Percentiles rank a stretch among this genome's conserved stretches.
These are phyloP conservation scores for Camponotus vicinus DNA, from an alignment of 1,140 invertebrate species.

Conservation along the genomic window DNA sequence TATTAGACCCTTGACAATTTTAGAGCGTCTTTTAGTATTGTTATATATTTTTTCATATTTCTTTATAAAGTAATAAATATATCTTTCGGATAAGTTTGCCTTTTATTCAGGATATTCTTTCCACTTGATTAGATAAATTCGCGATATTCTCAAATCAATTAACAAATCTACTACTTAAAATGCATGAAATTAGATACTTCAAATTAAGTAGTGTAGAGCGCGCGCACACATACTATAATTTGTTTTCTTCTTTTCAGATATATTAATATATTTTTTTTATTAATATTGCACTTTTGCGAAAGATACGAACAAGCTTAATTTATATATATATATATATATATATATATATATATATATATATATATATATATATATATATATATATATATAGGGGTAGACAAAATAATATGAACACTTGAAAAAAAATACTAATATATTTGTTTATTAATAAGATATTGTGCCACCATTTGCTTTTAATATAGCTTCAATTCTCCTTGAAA, in stretches of 20 bases:
- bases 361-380: no score
- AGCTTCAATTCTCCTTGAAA: no score
- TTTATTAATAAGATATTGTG: no score
- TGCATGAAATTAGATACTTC: conserved; percentile 47
- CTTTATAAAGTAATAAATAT: background rate
- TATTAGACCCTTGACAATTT: background rate
- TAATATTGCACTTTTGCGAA: conserved; percentile 25
- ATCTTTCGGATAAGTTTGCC: conserved; percentile 4
- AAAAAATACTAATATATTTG: no score
- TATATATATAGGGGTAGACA: no score
- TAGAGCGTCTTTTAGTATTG: background rate
- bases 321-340: background rate
- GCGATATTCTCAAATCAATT: background rate
- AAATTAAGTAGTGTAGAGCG: conserved; percentile 45
- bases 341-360: no score
- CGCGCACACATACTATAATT: background rate
- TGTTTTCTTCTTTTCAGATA: conserved; percentile 14
- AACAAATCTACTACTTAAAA: background rate
- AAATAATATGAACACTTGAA: no score
- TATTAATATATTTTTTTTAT: conserved; percentile 35
- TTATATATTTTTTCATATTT: conserved; percentile 33
- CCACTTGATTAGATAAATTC: conserved; percentile 10
- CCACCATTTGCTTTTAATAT: no score
- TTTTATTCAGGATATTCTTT: conserved; percentile 20
- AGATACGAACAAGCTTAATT: conserved; percentile 31